A percentile compares a stretch with the other conserved stretches of the same genome.
These are phyloP conservation scores for Sebastes goodei DNA, from an alignment of 2,797 vertebrate species.

Conservation along the genomic window DNA sequence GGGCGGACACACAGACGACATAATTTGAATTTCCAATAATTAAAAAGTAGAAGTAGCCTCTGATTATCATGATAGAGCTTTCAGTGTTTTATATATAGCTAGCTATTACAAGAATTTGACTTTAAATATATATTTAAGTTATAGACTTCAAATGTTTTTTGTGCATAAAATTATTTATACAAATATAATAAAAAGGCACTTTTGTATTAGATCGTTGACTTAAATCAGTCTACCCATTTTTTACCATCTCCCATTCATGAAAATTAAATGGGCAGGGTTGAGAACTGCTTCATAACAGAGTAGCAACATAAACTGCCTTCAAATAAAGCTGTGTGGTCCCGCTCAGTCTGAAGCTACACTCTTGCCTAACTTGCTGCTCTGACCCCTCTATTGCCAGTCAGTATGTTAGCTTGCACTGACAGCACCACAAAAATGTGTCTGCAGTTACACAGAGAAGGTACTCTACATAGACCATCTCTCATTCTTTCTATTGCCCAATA, in stretches of 20 bases:
- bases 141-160: background rate
- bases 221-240: background rate
- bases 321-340: background rate
- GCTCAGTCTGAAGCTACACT: background rate
- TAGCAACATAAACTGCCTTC: background rate
- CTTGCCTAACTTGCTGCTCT: background rate
- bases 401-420: background rate
- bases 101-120: background rate
- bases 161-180: background rate
- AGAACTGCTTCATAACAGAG: background rate
- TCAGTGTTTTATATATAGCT: background rate
- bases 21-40: constrained; percentile 5
- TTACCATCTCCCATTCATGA: background rate
- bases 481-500: constrained; percentile 1
- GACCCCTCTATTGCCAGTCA: background rate
- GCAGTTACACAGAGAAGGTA: background rate
- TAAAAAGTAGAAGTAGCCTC: background rate
- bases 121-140: background rate
- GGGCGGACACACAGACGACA: background rate
- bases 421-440: constrained; percentile 6
- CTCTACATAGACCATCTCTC: background rate
- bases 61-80: background rate
- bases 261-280: background rate
- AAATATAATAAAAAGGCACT: background rate
- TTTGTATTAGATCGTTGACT: background rate